Conservation (phyloP, 2,113 vertebrate genomes). For the Solea solea region DNA sequence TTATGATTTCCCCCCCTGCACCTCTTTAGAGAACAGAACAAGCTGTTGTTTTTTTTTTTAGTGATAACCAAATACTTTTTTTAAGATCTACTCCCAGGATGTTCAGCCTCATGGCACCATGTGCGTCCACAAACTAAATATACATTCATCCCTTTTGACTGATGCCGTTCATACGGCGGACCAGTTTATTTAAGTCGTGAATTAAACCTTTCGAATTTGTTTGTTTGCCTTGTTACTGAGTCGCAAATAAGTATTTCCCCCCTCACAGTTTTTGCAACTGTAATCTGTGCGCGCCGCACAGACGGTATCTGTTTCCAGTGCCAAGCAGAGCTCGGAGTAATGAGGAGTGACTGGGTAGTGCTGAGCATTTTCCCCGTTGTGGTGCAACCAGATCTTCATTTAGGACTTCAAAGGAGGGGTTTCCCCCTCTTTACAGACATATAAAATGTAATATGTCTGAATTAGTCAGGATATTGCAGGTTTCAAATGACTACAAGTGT, state of each 20-base stretch:
- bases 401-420: conserved; percentile 51
- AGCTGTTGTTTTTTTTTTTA: neutral
- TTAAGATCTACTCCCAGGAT: neutral
- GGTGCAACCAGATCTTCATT: conserved; percentile 61
- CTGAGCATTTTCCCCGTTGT: conserved; percentile 31
- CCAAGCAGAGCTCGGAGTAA: conserved; percentile 37
- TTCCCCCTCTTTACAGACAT: conserved; percentile 64
- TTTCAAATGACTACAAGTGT: conserved; percentile 67
- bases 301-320: conserved; percentile 32
- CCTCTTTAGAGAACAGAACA: neutral
- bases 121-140: conserved; percentile 1
- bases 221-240: conserved; percentile 20
- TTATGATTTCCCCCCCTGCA: neutral
- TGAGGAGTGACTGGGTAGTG: conserved; percentile 23
- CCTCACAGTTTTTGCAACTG: conserved; percentile 31
- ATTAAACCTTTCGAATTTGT: conserved; percentile 12
- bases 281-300: conserved; percentile 35
- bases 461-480: conserved; percentile 71
- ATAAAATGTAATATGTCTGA: conserved; percentile 76
- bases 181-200: conserved; percentile 20
- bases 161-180: neutral
- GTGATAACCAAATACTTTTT: neutral
- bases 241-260: conserved; percentile 24
- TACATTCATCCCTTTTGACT: conserved; percentile 19
- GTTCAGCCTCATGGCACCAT: neutral